These are phyloP conservation scores for Scomber japonicus DNA, from an alignment of 2,113 vertebrate species.

Conservation along the genomic window DNA sequence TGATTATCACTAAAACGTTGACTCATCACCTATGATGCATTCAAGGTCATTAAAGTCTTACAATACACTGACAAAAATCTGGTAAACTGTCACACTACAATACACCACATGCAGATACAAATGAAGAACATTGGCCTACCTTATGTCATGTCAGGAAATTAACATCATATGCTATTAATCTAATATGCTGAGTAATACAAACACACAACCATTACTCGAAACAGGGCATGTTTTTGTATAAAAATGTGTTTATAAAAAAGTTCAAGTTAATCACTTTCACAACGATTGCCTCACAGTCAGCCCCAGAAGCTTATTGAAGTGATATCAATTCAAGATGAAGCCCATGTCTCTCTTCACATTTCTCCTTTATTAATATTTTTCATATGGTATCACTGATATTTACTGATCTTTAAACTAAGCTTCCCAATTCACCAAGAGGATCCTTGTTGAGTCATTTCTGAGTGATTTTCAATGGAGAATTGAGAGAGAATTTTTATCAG, in stretches of 20 bases:
- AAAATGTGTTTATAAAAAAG: neutral
- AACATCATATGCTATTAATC: neutral
- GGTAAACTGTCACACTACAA: neutral
- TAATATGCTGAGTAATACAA: neutral
- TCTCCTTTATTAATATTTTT: neutral
- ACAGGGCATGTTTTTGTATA: neutral
- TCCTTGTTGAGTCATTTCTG: neutral
- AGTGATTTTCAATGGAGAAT: neutral
- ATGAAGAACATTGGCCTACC: too few species aligned
- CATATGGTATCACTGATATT: neutral
- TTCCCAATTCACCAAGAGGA: neutral
- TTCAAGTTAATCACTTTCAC: constrained; percentile 1
- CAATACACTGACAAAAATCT: too few species aligned
- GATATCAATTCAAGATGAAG: neutral
- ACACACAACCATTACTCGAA: neutral
- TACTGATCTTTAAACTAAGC: neutral
- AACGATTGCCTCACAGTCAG: neutral
- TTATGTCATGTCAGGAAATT: neutral
- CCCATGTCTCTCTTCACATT: neutral
- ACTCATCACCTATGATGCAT: too few species aligned
- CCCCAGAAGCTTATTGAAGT: neutral
- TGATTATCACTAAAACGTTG: too few species aligned
- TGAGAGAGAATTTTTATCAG: neutral
- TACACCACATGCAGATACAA: neutral
- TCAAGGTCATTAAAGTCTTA: neutral